Conservation (phyloP, 2,888 invertebrate genomes). For the Sthenelais limicola region DNA sequence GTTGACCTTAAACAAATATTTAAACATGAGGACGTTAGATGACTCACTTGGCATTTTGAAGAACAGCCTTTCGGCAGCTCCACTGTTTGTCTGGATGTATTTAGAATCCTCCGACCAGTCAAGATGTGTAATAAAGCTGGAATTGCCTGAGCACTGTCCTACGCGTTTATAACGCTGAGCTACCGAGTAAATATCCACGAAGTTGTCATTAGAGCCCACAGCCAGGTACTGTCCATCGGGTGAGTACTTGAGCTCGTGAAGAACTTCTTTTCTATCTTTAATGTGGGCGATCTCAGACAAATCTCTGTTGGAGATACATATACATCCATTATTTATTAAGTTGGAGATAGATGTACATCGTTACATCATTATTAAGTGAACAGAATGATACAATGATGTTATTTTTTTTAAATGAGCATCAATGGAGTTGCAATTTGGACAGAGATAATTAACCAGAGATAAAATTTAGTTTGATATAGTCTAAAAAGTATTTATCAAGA, state of each 20-base stretch:
- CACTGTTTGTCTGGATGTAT: conserved; percentile 72
- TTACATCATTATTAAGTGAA: no score
- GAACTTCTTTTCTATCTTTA: conserved; percentile 71
- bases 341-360: no score
- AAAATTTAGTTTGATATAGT: neutral
- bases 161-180: conserved; percentile 69
- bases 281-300: conserved; percentile 68
- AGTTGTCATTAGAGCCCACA: conserved; percentile 73
- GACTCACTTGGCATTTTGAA: conserved; percentile 69
- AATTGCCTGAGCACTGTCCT: conserved; percentile 70
- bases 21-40: no score
- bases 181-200: conserved; percentile 72
- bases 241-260: conserved; percentile 73
- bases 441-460: neutral
- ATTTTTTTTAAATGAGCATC: neutral
- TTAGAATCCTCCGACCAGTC: conserved; percentile 73
- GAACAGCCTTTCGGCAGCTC: conserved; percentile 71
- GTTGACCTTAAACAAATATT: neutral
- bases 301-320: conserved; percentile 61
- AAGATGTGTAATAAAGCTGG: conserved; percentile 73
- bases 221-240: conserved; percentile 72
- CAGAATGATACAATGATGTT: neutral
- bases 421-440: neutral
- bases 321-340: no score
- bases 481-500: neutral